These are phyloP conservation scores for Calameuta idolon DNA, from an alignment of 2,888 invertebrate genomes.

Conservation along the genomic window DNA sequence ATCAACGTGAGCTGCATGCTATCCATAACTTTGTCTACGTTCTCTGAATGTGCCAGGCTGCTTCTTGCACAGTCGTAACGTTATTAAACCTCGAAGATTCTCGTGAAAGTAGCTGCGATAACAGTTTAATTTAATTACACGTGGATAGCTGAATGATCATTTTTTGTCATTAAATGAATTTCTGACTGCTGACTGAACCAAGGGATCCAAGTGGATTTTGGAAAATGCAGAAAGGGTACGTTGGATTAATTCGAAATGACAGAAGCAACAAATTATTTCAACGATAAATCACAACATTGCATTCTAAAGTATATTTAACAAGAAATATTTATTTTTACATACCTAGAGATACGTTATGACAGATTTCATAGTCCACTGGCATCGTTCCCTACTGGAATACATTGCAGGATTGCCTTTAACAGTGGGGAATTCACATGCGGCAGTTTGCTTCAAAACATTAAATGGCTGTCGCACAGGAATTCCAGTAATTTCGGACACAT, in stretches of 20 bases:
- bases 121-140: neutral
- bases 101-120: neutral
- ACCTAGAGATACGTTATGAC: neutral
- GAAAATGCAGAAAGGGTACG: neutral
- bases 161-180: neutral
- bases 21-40: neutral
- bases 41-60: neutral
- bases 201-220: neutral
- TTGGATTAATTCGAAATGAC: neutral
- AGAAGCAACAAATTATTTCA: neutral
- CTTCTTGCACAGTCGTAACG: neutral
- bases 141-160: neutral
- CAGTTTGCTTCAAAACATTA: neutral
- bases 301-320: neutral
- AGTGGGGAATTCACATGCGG: neutral
- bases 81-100: neutral
- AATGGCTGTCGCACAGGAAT: neutral
- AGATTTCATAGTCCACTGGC: neutral
- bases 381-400: neutral
- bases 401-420: neutral
- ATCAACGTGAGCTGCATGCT: neutral
- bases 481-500: neutral
- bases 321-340: neutral
- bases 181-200: neutral
- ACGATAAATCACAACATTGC: neutral